Base-by-base conservation (phyloP, 2,797 vertebrate species). In the Esox masquinongy region DNA sequence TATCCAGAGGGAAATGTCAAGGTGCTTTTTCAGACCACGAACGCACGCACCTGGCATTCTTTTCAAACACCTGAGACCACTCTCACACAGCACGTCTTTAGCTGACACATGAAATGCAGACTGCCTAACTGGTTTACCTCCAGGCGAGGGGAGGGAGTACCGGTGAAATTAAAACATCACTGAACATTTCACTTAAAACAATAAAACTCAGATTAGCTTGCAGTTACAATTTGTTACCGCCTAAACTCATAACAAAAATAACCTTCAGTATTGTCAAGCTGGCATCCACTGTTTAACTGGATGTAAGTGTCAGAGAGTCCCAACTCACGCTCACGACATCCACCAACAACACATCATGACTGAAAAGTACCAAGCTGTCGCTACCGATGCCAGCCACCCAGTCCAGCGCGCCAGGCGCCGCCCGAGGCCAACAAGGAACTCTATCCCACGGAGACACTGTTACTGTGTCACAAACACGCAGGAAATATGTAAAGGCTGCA, bases 291-390 rank as follows among this genome's bases (percentile, higher is more conserved):
- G 2, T 5, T 70, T 70, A 50, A 70, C 51, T 70, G 15, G 24
- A 24, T 70, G 26, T 51, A 70, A 70, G 51, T 31, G n/a, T n/a
- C n/a, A n/a, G n/a, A n/a, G n/a, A 70, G 22, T 51, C 47, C 24
- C 24, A 43, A 43, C 39, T 22, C 11, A 11, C n/a, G 12, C 39
- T 14, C 6, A 19, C n/a, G 51, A 11, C 12, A 9, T 70, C 68
- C 9, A 15, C 39, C 68, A 47, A 50, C 26, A 49, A 9, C 16
- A 17, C 49, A 16, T 24, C 24, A 49, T 26, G 47, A 50, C 6
- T 19, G 50, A 31, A 71, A 9, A 29, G 26, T 31, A 3, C 69
- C 69, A 49, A 71, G 49, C 69, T 53, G 49, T 49, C 29, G n/a
- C 68, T 26, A 24, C 15, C 29, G 47, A 24, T 22, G 19, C 68